Conservation (phyloP, 2,797 vertebrate species). For the Tachyglossus aculeatus region DNA sequence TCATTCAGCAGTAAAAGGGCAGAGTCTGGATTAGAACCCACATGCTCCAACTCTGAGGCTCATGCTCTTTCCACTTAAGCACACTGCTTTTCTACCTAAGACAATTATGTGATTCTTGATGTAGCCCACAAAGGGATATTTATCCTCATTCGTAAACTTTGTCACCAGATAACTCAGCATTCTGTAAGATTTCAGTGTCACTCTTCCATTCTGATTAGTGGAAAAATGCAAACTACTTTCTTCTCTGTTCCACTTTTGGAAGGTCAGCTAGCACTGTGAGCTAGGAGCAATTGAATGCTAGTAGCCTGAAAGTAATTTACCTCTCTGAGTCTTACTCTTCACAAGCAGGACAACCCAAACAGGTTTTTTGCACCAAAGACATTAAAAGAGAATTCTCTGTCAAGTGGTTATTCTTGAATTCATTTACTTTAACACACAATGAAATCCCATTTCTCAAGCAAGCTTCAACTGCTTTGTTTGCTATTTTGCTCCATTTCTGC, state of each 20-base stretch:
- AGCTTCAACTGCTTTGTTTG: constrained; percentile 53
- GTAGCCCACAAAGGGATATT: constrained; percentile 30
- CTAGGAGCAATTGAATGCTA: constrained; percentile 29
- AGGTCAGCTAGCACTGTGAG: constrained; percentile 26
- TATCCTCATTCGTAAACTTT: constrained; percentile 49
- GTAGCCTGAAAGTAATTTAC: constrained; percentile 53
- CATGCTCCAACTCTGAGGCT: no score
- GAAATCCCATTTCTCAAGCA: constrained; percentile 55
- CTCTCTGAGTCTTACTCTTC: constrained; percentile 36
- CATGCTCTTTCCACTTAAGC: no score
- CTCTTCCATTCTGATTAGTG: constrained; percentile 48
- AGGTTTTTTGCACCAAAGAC: constrained; percentile 61
- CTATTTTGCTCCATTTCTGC: constrained; percentile 34
- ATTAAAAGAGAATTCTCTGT: constrained; percentile 62
- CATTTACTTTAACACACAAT: constrained; percentile 64
- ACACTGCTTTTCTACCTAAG: no score
- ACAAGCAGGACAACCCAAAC: constrained; percentile 51
- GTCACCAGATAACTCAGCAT: constrained; percentile 25
- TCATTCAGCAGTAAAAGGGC: no score
- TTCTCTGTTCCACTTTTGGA: neutral
- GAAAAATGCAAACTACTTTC: constrained; percentile 43
- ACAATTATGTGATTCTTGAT: constrained; percentile 35
- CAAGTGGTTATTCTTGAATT: constrained; percentile 68
- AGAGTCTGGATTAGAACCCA: no score
- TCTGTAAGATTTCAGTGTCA: constrained; percentile 3